Percentiles rank a stretch among this genome's conserved stretches.
Evolutionary conservation across 2,797 vertebrate species (phyloP).

Genomic region (Amblyraja radiata): DNA sequence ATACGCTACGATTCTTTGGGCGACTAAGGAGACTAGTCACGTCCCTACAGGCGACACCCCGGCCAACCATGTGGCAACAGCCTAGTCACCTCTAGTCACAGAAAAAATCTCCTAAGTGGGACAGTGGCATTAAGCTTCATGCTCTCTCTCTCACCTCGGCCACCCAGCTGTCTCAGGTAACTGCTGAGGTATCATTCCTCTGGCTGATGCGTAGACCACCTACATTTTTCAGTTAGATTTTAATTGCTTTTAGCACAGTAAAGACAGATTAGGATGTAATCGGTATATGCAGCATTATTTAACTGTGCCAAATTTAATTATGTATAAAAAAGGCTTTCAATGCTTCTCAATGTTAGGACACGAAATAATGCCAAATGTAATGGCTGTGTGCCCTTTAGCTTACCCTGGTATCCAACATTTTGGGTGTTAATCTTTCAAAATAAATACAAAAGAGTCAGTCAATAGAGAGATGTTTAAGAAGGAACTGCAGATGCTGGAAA

Average conservation of each 20-base stretch:
- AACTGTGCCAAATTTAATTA: constrained; percentile 21
- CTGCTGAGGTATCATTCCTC: background rate
- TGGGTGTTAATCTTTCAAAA: background rate
- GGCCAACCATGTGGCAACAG: no score
- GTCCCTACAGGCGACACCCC: no score
- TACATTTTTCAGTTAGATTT: background rate
- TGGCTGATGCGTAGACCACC: background rate
- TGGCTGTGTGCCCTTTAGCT: background rate
- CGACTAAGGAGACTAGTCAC: no score
- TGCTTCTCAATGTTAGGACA: background rate
- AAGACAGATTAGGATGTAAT: background rate
- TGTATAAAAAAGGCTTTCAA: background rate
- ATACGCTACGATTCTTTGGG: no score
- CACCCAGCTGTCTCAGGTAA: background rate
- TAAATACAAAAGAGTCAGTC: background rate
- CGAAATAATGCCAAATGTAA: background rate
- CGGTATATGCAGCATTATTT: background rate
- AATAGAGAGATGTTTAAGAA: background rate
- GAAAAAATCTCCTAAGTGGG: no score
- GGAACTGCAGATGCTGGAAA: no score
- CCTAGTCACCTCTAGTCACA: no score
- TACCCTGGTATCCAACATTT: background rate
- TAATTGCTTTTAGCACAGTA: background rate
- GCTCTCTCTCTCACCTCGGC: background rate
- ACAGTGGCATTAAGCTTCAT: no score